Base-by-base conservation (phyloP, 1,140 invertebrate genomes). In the Berghia stephanieae region DNA sequence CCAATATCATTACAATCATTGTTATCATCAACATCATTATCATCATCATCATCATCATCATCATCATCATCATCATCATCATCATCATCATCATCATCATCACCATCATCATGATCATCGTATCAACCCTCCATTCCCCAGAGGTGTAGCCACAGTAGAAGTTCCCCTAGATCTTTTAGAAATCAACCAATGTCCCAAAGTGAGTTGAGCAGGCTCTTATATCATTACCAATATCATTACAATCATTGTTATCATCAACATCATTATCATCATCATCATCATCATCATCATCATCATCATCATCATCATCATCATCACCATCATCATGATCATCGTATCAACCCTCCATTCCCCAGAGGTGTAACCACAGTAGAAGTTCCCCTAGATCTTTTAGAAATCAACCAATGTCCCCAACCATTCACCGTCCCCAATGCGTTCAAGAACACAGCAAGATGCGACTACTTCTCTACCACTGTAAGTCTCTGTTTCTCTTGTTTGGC, bases 121-220 rank as follows among this genome's bases (percentile, higher is more conserved):
- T n/a, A n/a, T n/a, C n/a, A 49, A 13, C n/a, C n/a, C n/a, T n/a
- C n/a, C n/a, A n/a, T n/a, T 63, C 91, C 94, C 81, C 91, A 98
- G 96, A 88, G 97, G 97, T 81, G 94, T 96, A 78, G 95, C 98
- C n/a, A 93, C 95, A 77, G 96, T 99, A 16, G 95, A 95, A 43
- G 95, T 98, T 93, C 93, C 95, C 85, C 91, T 99, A 79, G 86
- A 94, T 86, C 93, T 95, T 83, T 89, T 99, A 83, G 96, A 98
- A 88, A 94, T 99, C 27, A 97, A 98, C 89, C 97, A 98, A 90
- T 99, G 97, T 87, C 94, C 96, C 46, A n/a, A n/a, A n/a, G n/a
- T n/a, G n/a, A n/a, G n/a, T n/a, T n/a, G n/a, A n/a, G n/a, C n/a
- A n/a, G n/a, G n/a, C n/a, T n/a, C n/a, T n/a, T n/a, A n/a, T n/a